Conservation (phyloP, 2,888 invertebrate genomes). For the Zhuqinia jingwanae region DNA sequence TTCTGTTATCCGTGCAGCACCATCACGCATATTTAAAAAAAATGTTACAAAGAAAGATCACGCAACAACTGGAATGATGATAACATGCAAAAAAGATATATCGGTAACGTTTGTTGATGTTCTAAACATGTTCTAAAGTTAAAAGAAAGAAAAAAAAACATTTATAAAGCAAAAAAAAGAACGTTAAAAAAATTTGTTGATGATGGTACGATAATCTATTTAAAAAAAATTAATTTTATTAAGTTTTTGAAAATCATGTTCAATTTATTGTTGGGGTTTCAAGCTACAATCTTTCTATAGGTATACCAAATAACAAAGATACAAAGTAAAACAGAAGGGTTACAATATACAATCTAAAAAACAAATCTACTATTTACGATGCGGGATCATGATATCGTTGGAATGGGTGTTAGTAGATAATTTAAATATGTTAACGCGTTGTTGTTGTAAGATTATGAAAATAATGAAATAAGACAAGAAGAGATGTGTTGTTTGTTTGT, state of each 20-base stretch:
- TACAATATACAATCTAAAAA: conserved; percentile 58
- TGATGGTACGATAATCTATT: conserved; percentile 10
- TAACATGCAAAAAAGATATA: conserved; percentile 31
- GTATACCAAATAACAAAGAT: conserved; percentile 26
- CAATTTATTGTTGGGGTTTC: conserved; percentile 38
- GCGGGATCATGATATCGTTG: conserved; percentile 24
- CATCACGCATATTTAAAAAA: conserved; percentile 60
- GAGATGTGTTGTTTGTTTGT: conserved; percentile 23
- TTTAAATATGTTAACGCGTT: too few species aligned
- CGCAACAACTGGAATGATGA: conserved; percentile 24
- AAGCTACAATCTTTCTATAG: conserved; percentile 17
- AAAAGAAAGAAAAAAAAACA: background rate
- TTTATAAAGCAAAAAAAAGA: conserved; percentile 4
- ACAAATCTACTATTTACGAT: conserved; percentile 24
- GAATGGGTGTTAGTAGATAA: background rate
- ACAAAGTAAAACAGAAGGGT: conserved; percentile 45
- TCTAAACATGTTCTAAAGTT: conserved; percentile 3
- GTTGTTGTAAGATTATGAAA: too few species aligned
- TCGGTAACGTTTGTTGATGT: conserved; percentile 20
- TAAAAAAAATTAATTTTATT: background rate
- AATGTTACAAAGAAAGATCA: background rate
- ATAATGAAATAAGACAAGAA: background rate
- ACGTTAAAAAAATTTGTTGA: conserved; percentile 23
- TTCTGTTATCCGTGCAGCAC: conserved; percentile 61
- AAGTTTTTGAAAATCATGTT: conserved; percentile 25